Evolutionary conservation across 2,888 invertebrate species (phyloP).

Genomic region (Furcula furcula): DNA sequence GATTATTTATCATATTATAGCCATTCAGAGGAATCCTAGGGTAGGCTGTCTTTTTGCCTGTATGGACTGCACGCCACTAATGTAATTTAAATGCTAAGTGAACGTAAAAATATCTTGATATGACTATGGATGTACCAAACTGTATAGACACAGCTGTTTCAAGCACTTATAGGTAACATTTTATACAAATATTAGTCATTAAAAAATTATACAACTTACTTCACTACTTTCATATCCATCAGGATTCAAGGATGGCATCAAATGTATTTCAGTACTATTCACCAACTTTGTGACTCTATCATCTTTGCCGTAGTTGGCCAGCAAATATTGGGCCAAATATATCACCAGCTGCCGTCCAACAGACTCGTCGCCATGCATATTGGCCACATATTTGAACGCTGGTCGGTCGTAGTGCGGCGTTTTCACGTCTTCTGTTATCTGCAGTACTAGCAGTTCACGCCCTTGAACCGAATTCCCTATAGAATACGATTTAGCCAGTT

Average conservation of each 20-base stretch:
- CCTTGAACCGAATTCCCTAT: slow-evolving; percentile 93
- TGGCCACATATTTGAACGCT: slow-evolving; percentile 96
- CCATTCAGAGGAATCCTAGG: no score
- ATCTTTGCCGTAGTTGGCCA: slow-evolving; percentile 87
- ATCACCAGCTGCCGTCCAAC: slow-evolving; percentile 93
- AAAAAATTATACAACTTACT: slow-evolving; percentile 70
- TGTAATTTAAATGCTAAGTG: no score
- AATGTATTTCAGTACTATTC: slow-evolving; percentile 93
- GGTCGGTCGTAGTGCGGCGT: slow-evolving; percentile 84
- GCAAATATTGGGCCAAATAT: slow-evolving; percentile 91
- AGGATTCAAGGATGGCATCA: slow-evolving; percentile 99
- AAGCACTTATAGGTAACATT: no score
- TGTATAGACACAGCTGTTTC: no score
- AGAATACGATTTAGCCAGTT: slow-evolving; percentile 85
- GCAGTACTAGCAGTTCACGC: slow-evolving; percentile 90
- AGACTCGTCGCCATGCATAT: slow-evolving; percentile 98
- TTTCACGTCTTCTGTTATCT: slow-evolving; percentile 87
- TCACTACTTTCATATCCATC: slow-evolving; percentile 94
- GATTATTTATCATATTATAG: no score
- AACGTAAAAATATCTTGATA: no score
- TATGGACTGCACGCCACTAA: no score
- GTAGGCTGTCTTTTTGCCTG: no score
- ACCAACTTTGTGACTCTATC: slow-evolving; percentile 88
- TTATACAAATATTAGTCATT: no score
- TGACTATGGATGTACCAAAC: no score